phyloP scores from a whole-genome alignment of 2,888 invertebrate species.

The Hypomecis punctinalis region DNA sequence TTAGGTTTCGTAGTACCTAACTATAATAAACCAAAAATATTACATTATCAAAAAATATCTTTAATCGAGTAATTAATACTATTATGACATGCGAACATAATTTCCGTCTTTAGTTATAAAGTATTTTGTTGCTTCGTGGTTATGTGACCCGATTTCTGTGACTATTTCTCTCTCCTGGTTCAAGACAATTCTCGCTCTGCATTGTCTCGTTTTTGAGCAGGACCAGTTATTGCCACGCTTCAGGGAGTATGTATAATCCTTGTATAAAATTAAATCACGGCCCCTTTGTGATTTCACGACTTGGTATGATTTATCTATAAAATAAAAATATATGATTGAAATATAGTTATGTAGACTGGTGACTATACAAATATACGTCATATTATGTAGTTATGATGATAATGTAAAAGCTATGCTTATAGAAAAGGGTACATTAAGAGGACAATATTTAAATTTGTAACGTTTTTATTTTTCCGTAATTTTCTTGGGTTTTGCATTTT shows the following conservation, averaged over 20 bases:
- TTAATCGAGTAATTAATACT: not conserved
- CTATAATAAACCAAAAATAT: no score
- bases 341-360: not conserved
- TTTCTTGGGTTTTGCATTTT: no score
- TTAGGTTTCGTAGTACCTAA: no score
- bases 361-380: no score
- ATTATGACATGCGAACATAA: not conserved
- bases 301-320: slow-evolving; percentile 1
- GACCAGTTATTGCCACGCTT: not conserved
- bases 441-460: no score
- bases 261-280: slow-evolving; percentile 2
- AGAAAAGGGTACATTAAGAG: no score
- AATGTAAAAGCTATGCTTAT: no score
- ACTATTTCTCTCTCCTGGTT: not conserved
- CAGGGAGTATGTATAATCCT: slow-evolving; percentile 4
- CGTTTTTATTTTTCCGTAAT: no score
- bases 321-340: not conserved
- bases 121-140: not conserved
- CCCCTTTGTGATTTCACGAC: slow-evolving; percentile 7
- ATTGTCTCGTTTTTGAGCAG: not conserved
- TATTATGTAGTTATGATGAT: no score
- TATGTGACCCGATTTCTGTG: not conserved
- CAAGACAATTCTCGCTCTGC: not conserved
- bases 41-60: no score
- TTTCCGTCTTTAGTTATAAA: not conserved